Conservation (phyloP, 2,797 vertebrate genomes). For the Smutsia gigantea region DNA sequence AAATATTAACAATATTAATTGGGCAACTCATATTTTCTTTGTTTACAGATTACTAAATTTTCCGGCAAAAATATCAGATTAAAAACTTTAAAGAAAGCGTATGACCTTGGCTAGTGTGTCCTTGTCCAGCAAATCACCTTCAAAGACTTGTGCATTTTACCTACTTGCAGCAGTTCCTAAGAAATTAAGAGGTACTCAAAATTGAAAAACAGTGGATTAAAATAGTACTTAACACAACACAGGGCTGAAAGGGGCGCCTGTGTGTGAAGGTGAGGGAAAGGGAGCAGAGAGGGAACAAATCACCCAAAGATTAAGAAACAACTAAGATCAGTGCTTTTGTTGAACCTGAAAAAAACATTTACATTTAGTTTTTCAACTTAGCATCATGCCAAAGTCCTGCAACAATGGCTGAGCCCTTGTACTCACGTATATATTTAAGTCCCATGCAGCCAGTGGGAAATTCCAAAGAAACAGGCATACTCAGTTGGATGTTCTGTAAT, state of each 20-base stretch:
- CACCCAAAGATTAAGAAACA: slow-evolving; percentile 26
- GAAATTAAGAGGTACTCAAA: slow-evolving; percentile 69
- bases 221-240: neutral
- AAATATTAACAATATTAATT: neutral
- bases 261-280: slow-evolving; percentile 55
- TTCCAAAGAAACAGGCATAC: slow-evolving; percentile 61
- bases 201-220: slow-evolving; percentile 59
- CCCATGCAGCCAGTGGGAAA: slow-evolving; percentile 53
- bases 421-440: slow-evolving; percentile 65
- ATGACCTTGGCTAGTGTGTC: neutral
- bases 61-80: neutral
- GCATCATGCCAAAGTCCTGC: neutral
- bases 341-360: slow-evolving; percentile 66
- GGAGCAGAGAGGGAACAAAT: neutral
- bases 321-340: slow-evolving; percentile 63
- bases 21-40: neutral
- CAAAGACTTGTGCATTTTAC: slow-evolving; percentile 20
- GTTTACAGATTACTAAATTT: neutral
- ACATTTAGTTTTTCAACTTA: slow-evolving; percentile 61
- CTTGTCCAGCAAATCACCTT: slow-evolving; percentile 37
- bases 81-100: neutral
- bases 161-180: neutral
- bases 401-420: neutral
- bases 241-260: neutral
- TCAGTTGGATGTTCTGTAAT: slow-evolving; percentile 44